These are phyloP conservation scores for Hypsibius dujardini DNA, from an alignment of 1,140 invertebrate species.

Conservation along the genomic window DNA sequence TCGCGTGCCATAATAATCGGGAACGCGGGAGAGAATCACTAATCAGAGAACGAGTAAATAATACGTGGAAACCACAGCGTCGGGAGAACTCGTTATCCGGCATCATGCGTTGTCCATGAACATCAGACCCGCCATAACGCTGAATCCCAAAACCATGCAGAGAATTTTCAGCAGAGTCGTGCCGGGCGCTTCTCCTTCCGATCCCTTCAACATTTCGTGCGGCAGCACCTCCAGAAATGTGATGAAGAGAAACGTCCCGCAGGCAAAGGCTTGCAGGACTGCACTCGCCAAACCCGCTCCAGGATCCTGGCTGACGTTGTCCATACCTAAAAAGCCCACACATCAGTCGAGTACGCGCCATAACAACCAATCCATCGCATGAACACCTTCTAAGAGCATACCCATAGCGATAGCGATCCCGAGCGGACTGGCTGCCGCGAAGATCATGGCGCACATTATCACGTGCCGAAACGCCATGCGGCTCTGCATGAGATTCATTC, in stretches of 20 bases:
- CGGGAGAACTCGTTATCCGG: neutral
- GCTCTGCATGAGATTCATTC: constrained; percentile 45
- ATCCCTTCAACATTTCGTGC: constrained; percentile 34
- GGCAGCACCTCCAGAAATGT: constrained; percentile 75
- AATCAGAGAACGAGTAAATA: too few species aligned
- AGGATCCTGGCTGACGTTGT: constrained; percentile 30
- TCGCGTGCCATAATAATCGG: too few species aligned
- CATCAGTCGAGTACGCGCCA: too few species aligned
- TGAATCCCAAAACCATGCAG: constrained; percentile 22
- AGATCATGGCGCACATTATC: constrained; percentile 41
- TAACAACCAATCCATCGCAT: too few species aligned
- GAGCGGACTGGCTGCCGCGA: constrained; percentile 49
- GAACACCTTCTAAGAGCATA: too few species aligned
- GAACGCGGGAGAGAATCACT: too few species aligned
- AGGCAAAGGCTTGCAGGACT: constrained; percentile 49
- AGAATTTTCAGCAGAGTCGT: constrained; percentile 21
- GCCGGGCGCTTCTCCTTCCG: neutral
- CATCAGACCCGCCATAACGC: constrained; percentile 19
- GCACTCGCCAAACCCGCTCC: constrained; percentile 35
- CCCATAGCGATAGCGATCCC: constrained; percentile 23
- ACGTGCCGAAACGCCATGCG: constrained; percentile 41
- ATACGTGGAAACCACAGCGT: too few species aligned
- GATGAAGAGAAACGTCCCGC: constrained; percentile 74
- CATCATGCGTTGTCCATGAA: neutral
- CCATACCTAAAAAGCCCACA: constrained; percentile 35